Base-by-base conservation (phyloP, 2,888 invertebrate species). In the Timema podura region DNA sequence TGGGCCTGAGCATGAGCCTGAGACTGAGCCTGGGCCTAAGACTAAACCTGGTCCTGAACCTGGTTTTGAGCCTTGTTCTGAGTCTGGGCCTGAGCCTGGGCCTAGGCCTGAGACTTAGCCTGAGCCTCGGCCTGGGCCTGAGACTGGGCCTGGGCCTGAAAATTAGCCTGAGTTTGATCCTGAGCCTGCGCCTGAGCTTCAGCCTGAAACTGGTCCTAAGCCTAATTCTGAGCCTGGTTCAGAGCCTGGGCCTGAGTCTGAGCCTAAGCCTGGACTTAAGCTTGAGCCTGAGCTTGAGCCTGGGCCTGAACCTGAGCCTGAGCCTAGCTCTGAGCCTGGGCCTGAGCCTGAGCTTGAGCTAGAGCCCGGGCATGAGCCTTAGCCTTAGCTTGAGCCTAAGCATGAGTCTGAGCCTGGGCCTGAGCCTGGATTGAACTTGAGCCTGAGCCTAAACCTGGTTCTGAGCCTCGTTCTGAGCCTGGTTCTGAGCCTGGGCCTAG, bases 41-140 rank as follows among this genome's bases (percentile, higher is more conserved):
- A 51, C 68, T 68, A 48, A 45, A 44, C 71, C 71, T 75, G 76
- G 67, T 72, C 73, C 74, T 74, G 72, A 61, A 73, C 68, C 74
- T 75, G 76, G 51, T 67, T 72, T 69, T 76, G 76, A 49, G 71
- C 71, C 66, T 75, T 70, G 30, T 70, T 68, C 70, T 73, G 72
- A 44, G 68, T 69, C 61, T 61, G n/a, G 61, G 61, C 16, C 61
- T 61, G 61, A 15, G 15, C 16, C 61, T 61, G 61, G 61, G 61
- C 16, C 61, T 61, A 15, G 61, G 15, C 16, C 61, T 61, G 61
- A 15, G 61, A 9, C 61, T 61, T 9, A 15, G 15, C 16, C 61
- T 61, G 61, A 15, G n/a, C 16, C 61, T 61, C 10, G 61, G 49
- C 49, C 49, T 49, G 49, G 49, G 49, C 49, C 61, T 61, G 61